phyloP scores from a whole-genome alignment of 2,888 invertebrate species.

The Zhuqinia jingwanae region DNA sequence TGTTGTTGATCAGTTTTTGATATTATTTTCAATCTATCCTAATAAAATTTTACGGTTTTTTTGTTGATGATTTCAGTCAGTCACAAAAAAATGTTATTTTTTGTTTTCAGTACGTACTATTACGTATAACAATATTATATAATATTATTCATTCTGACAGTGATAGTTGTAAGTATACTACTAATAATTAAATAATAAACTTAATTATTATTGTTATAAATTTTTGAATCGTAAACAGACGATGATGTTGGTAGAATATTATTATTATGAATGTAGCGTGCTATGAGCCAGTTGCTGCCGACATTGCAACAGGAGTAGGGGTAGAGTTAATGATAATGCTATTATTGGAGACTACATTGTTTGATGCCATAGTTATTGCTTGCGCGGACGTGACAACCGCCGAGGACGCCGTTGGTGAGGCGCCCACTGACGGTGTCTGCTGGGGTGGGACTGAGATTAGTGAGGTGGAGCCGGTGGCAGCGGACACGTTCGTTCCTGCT shows the following conservation, averaged over 20 bases:
- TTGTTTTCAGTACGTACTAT: background rate
- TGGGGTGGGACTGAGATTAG: background rate
- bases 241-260: background rate
- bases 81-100: constrained; percentile 8
- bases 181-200: constrained; percentile 14
- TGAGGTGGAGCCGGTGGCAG: background rate
- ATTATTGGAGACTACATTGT: constrained; percentile 41
- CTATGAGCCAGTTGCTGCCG: constrained; percentile 39
- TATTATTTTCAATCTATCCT: background rate
- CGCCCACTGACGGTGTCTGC: background rate
- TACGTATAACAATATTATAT: background rate
- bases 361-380: constrained; percentile 39
- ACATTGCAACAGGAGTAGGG: constrained; percentile 15
- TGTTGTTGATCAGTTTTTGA: no score
- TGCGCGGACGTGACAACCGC: constrained; percentile 42
- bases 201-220: background rate
- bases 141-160: background rate
- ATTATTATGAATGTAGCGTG: constrained; percentile 2
- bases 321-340: constrained; percentile 33
- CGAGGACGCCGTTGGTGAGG: background rate
- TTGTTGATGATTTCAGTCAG: constrained; percentile 32
- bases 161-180: background rate
- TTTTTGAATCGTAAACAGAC: background rate
- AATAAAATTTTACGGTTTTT: background rate
- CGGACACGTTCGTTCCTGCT: background rate